A percentile compares a stretch with the other conserved stretches of the same genome.
These are phyloP conservation scores for Mustela nigripes DNA, from an alignment of 2,113 vertebrate genomes.

Conservation along the genomic window DNA sequence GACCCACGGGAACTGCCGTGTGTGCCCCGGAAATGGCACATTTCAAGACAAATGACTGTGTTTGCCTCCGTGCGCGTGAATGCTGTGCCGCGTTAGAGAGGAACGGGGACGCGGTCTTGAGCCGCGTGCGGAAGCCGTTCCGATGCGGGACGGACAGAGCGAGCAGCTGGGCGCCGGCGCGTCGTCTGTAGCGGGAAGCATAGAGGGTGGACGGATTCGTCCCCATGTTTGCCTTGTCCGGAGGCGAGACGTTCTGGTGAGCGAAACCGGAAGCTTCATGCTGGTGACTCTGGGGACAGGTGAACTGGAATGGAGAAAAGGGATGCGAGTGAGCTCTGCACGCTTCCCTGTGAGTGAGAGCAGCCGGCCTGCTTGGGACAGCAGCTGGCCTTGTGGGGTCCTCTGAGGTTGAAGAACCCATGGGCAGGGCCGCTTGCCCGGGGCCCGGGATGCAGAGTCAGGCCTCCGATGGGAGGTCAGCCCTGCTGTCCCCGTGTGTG, in stretches of 20 bases:
- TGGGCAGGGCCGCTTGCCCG: not conserved
- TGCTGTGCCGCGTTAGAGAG: not conserved
- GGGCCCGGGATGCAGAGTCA: not conserved
- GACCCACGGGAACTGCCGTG: rapidly evolving
- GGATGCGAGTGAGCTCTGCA: rapidly evolving
- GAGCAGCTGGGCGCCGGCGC: not conserved
- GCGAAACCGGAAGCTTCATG: rapidly evolving
- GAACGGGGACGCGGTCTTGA: rapidly evolving
- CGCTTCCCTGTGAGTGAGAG: rapidly evolving
- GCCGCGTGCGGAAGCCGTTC: rapidly evolving
- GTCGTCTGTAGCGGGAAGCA: rapidly evolving
- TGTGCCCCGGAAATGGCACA: rapidly evolving
- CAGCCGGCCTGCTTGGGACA: rapidly evolving
- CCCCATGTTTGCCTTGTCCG: rapidly evolving
- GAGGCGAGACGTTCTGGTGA: rapidly evolving
- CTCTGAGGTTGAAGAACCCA: rapidly evolving
- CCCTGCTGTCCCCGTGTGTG: not conserved
- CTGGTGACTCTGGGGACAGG: not conserved
- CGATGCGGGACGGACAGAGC: rapidly evolving
- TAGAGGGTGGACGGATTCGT: not conserved
- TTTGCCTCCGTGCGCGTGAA: rapidly evolving
- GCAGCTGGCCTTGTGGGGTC: rapidly evolving
- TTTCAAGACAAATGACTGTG: rapidly evolving
- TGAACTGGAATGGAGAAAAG: not conserved
- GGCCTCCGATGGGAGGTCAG: not conserved